Percentiles rank a stretch among this genome's conserved stretches.
phyloP scores from a whole-genome alignment of 2,888 invertebrate genomes.

The Odontocerum albicorne region DNA sequence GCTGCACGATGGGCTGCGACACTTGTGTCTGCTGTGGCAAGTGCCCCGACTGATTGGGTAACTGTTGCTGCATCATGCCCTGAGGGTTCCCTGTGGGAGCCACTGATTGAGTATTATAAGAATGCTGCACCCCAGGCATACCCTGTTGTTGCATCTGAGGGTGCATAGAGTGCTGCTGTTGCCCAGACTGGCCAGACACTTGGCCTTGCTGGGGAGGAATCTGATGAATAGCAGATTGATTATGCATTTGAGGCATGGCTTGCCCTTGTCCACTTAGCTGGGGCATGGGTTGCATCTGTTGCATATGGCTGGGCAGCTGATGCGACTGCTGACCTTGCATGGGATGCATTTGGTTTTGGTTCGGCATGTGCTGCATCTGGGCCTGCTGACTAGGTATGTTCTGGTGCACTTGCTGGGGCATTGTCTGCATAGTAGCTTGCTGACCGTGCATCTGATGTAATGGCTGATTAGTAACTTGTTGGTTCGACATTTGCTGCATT shows the following conservation, averaged over 20 bases:
- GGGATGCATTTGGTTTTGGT: conserved; percentile 57
- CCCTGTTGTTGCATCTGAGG: conserved; percentile 55
- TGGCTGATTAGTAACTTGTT: conserved; percentile 52
- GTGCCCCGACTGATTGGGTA: conserved; percentile 50
- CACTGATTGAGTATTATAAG: conserved; percentile 54
- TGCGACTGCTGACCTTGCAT: conserved; percentile 53
- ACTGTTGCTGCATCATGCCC: conserved; percentile 51
- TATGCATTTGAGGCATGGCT: conserved; percentile 41
- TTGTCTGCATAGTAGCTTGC: conserved; percentile 49
- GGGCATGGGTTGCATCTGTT: conserved; percentile 55
- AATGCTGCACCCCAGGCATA: conserved; percentile 56
- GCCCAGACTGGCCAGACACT: conserved; percentile 50
- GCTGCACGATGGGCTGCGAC: conserved; percentile 52
- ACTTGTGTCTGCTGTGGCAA: conserved; percentile 42
- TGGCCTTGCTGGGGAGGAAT: conserved; percentile 54
- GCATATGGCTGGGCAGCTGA: conserved; percentile 59
- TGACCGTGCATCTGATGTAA: conserved; percentile 57
- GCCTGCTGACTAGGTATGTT: conserved; percentile 52
- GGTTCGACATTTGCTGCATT: conserved; percentile 46
- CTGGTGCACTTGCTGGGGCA: conserved; percentile 49
- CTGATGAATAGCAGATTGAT: conserved; percentile 53
- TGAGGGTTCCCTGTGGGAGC: conserved; percentile 53
- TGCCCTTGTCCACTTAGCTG: conserved; percentile 41
- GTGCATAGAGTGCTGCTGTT: conserved; percentile 54
- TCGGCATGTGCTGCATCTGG: conserved; percentile 56